Evolutionary conservation across 1,140 invertebrate genomes (phyloP), one percentile per base, ranked within the genome.

Genomic region (Cherax quadricarinatus): DNA sequence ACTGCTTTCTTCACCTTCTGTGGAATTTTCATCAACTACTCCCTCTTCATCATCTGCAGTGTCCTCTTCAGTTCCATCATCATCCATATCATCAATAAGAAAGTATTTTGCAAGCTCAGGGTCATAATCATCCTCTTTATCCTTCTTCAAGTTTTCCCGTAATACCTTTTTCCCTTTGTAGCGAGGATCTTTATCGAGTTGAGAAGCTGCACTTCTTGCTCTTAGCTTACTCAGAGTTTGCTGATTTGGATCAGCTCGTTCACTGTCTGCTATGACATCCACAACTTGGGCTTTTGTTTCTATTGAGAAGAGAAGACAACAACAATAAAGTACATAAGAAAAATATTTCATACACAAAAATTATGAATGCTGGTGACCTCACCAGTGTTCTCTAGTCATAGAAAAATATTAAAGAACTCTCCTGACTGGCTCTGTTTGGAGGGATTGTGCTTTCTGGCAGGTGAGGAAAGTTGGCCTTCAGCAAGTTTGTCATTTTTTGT

Each of bases 91-190:
- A 4, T 82, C 87, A 53, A 90, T 30, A 41, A 24, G 16, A 60
- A 90, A 90, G 49, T 78, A 87, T 41, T 90, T 90, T 16, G 81
- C 21, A 57, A 90, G 62, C 18, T 73, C 66, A 78, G 88, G 88
- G 73, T 90, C 88, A 85, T n/a, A 85, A 3, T 73, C 70, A n/a
- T 75, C 62, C 21, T 90, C 66, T 12, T 24, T 57, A 6, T 90
- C 51, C 53, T 90, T 90, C 21, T 85, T 90, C 48, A 90, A 48
- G 53, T 90, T 81, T 16, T 85, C 78, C 48, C 88, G 81, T n/a
- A 78, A 41, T 6, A 90, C 82, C 60, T 84, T 90, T 49, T 90
- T 90, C 60, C 88, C 88, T 10, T 57, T 90, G 62, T 90, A 90
- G 21, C 88, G 81, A 30, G 88, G 88, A 30, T 90, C 88, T 41